Percentiles rank a stretch among this genome's conserved stretches.
Conservation (phyloP, 2,888 invertebrate species). For the Ichneumoninae sp. region DNA sequence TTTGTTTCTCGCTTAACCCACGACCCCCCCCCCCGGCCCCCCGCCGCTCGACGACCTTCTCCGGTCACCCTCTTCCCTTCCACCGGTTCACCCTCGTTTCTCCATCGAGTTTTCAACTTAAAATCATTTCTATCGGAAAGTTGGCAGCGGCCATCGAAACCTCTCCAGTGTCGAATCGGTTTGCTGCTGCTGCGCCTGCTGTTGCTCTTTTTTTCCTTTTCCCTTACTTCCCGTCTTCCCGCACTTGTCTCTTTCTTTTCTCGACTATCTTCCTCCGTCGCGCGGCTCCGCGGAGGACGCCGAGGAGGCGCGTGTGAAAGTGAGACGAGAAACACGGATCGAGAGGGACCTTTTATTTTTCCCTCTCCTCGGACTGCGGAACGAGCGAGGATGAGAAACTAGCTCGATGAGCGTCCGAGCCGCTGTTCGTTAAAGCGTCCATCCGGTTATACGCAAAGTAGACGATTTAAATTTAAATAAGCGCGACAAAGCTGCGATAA, state of each 20-base stretch:
- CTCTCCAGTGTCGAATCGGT: slow-evolving; percentile 46
- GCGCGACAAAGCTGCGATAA: slow-evolving; percentile 79
- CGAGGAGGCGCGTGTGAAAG: neutral
- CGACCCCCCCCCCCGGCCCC: slow-evolving; percentile 24
- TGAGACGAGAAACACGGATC: neutral
- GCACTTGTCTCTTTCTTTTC: slow-evolving; percentile 26
- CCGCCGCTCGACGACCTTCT: neutral
- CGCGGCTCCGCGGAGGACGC: no score
- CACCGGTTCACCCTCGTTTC: slow-evolving; percentile 59
- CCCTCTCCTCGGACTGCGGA: neutral
- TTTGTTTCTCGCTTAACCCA: slow-evolving; percentile 22
- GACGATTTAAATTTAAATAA: slow-evolving; percentile 81
- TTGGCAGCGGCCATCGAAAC: slow-evolving; percentile 52
- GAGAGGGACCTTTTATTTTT: neutral
- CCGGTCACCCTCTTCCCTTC: no score
- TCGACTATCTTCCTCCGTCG: no score
- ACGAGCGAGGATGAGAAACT: slow-evolving; percentile 29
- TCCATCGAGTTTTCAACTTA: slow-evolving; percentile 52
- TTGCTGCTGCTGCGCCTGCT: slow-evolving; percentile 63
- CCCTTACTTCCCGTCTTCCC: slow-evolving; percentile 68
- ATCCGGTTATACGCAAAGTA: slow-evolving; percentile 68
- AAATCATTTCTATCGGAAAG: slow-evolving; percentile 56
- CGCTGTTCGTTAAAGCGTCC: slow-evolving; percentile 64
- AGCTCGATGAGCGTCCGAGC: slow-evolving; percentile 36
- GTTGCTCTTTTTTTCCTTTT: slow-evolving; percentile 69